phyloP scores from a whole-genome alignment of 2,113 vertebrate genomes.

The Chroicocephalus ridibundus region DNA sequence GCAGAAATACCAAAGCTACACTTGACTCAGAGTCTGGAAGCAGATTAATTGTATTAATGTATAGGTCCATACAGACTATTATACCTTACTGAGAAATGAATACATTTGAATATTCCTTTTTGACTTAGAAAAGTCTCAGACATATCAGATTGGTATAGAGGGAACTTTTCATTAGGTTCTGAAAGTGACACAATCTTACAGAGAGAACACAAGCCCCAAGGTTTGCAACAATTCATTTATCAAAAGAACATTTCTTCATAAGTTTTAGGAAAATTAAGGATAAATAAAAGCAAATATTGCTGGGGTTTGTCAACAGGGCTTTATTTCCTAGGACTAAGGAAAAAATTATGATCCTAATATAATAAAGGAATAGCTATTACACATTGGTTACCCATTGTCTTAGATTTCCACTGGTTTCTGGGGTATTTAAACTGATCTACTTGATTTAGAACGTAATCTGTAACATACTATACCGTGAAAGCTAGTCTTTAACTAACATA shows the following conservation, averaged over 20 bases:
- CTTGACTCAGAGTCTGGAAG: background rate
- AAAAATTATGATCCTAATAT: background rate
- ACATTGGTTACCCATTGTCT: background rate
- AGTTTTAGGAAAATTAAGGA: background rate
- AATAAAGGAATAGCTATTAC: background rate
- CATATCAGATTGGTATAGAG: background rate
- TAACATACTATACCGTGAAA: background rate
- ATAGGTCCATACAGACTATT: background rate
- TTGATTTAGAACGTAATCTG: background rate
- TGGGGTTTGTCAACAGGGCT: background rate
- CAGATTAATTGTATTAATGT: background rate
- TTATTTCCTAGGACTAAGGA: background rate
- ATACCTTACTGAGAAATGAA: background rate
- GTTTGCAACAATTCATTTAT: background rate
- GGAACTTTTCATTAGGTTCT: background rate
- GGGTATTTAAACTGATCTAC: background rate
- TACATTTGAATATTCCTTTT: background rate
- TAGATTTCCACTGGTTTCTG: background rate
- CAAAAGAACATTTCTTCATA: background rate
- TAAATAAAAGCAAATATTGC: background rate
- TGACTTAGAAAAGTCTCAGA: background rate
- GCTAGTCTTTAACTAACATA: background rate
- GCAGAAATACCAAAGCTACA: background rate
- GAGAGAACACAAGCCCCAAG: background rate
- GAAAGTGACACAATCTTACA: background rate